These are phyloP conservation scores for Norana najaformis DNA, from an alignment of 2,888 invertebrate species.

Conservation along the genomic window DNA sequence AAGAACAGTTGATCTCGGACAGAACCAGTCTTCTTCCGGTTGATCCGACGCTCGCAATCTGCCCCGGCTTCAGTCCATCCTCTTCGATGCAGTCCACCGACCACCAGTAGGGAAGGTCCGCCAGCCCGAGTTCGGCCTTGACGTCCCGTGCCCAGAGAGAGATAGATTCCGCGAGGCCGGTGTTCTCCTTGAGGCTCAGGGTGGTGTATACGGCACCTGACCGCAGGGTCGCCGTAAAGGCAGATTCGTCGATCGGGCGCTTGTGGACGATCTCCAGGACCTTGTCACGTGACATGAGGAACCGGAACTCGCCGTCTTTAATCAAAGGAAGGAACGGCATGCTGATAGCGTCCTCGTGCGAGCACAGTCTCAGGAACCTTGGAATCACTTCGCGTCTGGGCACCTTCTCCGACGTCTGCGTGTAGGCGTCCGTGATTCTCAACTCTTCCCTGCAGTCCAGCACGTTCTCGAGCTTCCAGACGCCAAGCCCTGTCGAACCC, in stretches of 20 bases:
- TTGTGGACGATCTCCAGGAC: constrained; percentile 43
- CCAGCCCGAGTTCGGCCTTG: constrained; percentile 37
- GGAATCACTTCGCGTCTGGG: constrained; percentile 39
- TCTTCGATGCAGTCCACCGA: constrained; percentile 44
- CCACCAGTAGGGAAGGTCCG: constrained; percentile 44
- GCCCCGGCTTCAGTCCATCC: constrained; percentile 31
- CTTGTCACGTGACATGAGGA: constrained; percentile 40
- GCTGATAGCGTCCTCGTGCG: constrained; percentile 43
- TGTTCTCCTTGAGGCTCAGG: constrained; percentile 37
- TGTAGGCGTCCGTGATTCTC: constrained; percentile 41
- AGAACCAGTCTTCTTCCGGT: constrained; percentile 38
- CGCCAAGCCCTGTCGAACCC: constrained; percentile 40
- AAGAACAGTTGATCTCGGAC: constrained; percentile 43
- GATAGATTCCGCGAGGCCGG: constrained; percentile 35
- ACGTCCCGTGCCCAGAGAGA: constrained; percentile 38
- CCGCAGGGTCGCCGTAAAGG: constrained; percentile 42
- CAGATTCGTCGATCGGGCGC: constrained; percentile 41
- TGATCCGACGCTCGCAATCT: constrained; percentile 36
- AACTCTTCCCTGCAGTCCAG: constrained; percentile 32
- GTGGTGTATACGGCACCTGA: constrained; percentile 42
- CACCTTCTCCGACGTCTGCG: constrained; percentile 38
- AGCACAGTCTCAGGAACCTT: constrained; percentile 37
- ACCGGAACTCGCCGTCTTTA: constrained; percentile 41
- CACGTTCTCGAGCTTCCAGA: constrained; percentile 38
- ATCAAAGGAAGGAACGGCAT: constrained; percentile 44